A percentile compares a stretch with the other conserved stretches of the same genome.
phyloP scores from a whole-genome alignment of 2,888 invertebrate genomes.

The Drosophila tripunctata region DNA sequence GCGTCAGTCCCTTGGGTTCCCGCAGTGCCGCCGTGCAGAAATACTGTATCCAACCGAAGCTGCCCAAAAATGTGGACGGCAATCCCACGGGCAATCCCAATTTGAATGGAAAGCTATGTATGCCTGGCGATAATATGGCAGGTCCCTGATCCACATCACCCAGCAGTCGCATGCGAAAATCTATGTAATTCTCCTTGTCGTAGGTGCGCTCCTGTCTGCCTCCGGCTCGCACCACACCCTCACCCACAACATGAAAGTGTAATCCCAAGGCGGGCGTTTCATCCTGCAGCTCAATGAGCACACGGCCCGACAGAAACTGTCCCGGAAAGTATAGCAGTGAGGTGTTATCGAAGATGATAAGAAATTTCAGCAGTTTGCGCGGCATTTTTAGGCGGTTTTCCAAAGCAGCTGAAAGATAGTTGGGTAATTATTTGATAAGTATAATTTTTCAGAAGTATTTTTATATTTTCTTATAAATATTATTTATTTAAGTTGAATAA shows the following conservation, averaged over 20 bases:
- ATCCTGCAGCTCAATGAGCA: conserved; percentile 95
- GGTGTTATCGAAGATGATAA: conserved; percentile 96
- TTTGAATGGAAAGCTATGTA: conserved; percentile 97
- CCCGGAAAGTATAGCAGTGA: conserved; percentile 96
- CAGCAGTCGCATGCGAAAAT: conserved; percentile 95
- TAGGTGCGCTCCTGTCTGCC: conserved; percentile 92
- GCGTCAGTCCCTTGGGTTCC: conserved; percentile 93
- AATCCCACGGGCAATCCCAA: conserved; percentile 94
- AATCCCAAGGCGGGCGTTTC: conserved; percentile 96
- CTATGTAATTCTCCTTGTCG: conserved; percentile 97
- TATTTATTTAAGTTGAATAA: not conserved
- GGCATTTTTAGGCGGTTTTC: conserved; percentile 86
- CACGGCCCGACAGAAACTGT: conserved; percentile 95
- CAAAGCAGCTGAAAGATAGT: not conserved
- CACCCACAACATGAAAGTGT: conserved; percentile 97
- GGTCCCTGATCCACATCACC: conserved; percentile 94
- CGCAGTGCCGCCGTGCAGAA: conserved; percentile 95
- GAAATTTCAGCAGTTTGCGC: conserved; percentile 94
- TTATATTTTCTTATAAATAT: not conserved
- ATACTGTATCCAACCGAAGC: conserved; percentile 98
- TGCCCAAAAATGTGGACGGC: conserved; percentile 96
- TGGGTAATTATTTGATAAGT: not conserved
- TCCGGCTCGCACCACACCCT: conserved; percentile 95
- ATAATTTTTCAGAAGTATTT: not conserved
- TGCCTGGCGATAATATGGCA: conserved; percentile 94